Evolutionary conservation across 2,113 vertebrate genomes (phyloP).

Genomic region (Ptyas mucosa): DNA sequence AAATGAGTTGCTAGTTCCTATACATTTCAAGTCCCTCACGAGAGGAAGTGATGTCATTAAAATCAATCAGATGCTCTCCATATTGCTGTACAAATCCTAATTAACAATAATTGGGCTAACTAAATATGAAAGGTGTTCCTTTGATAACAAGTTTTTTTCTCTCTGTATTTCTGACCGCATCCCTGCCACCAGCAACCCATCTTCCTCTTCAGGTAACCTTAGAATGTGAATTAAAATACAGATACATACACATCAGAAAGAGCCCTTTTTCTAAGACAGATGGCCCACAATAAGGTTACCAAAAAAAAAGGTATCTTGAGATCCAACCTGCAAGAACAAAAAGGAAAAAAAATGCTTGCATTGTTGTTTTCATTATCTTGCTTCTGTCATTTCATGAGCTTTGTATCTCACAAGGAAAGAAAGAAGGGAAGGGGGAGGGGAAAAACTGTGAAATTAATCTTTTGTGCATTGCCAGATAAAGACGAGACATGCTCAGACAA

Average conservation of each 20-base stretch:
- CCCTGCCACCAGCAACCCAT: background rate
- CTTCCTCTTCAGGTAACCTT: conserved; percentile 72
- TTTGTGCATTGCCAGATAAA: conserved; percentile 99
- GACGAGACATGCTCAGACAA: conserved; percentile 99
- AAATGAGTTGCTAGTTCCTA: conserved; percentile 64
- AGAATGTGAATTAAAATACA: conserved; percentile 74
- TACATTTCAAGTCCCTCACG: conserved; percentile 72
- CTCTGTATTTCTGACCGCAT: conserved; percentile 54
- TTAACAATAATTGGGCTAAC: conserved; percentile 78
- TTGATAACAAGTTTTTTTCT: conserved; percentile 32
- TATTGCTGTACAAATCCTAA: conserved; percentile 72
- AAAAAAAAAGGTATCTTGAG: conserved; percentile 78
- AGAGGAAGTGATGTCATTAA: conserved; percentile 72
- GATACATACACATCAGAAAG: conserved; percentile 63
- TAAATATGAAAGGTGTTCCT: conserved; percentile 67
- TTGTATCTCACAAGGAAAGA: conserved; percentile 95
- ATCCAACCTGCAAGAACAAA: conserved; percentile 92
- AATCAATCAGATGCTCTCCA: conserved; percentile 77
- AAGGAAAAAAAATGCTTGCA: conserved; percentile 88
- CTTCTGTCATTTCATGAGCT: conserved; percentile 97
- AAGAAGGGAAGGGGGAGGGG: conserved; percentile 71
- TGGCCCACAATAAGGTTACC: conserved; percentile 84
- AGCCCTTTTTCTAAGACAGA: conserved; percentile 83
- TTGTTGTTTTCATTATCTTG: conserved; percentile 99
- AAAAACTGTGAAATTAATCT: conserved; percentile 99